Percentiles rank a stretch among this genome's conserved stretches.
phyloP scores from a whole-genome alignment of 1,140 invertebrate species.

The Euglossa dilemma region DNA sequence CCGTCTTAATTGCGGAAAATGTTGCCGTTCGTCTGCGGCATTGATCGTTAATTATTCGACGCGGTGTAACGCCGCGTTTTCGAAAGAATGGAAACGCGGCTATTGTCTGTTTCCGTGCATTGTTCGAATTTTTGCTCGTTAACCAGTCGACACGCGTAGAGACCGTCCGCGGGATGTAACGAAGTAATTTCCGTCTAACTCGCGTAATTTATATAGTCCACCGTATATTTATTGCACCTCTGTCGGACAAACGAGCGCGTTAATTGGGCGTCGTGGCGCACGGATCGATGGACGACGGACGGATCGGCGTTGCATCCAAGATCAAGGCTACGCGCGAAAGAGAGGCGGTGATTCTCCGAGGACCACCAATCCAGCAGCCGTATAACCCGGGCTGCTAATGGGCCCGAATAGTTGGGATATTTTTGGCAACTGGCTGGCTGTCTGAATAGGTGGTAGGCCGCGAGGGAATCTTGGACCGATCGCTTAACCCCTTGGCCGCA shows the following conservation, averaged over 20 bases:
- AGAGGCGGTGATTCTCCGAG: slow-evolving; percentile 69
- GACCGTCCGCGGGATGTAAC: not conserved
- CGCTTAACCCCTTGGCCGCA: slow-evolving; percentile 47
- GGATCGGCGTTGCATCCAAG: too few relatives aligned
- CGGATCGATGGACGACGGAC: too few relatives aligned
- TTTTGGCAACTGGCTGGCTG: slow-evolving; percentile 64
- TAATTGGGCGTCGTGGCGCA: not conserved
- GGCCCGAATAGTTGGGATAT: slow-evolving; percentile 77
- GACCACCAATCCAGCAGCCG: slow-evolving; percentile 20
- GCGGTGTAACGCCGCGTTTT: not conserved
- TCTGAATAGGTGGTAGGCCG: slow-evolving; percentile 50
- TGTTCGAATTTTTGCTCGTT: slow-evolving; percentile 44
- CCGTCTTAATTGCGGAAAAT: slow-evolving; percentile 50
- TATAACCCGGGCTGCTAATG: slow-evolving; percentile 64
- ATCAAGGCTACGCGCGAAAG: not conserved
- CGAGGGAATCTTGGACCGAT: slow-evolving; percentile 36
- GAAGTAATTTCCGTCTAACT: not conserved
- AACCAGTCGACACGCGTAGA: not conserved
- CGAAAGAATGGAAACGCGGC: not conserved
- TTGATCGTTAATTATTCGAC: slow-evolving; percentile 50
- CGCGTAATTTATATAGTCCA: not conserved
- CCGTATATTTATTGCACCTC: not conserved
- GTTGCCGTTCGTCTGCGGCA: slow-evolving; percentile 30
- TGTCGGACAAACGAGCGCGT: not conserved
- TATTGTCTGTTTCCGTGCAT: slow-evolving; percentile 28